phyloP scores from a whole-genome alignment of 1,140 invertebrate species.

The Lepidurus couesii region DNA sequence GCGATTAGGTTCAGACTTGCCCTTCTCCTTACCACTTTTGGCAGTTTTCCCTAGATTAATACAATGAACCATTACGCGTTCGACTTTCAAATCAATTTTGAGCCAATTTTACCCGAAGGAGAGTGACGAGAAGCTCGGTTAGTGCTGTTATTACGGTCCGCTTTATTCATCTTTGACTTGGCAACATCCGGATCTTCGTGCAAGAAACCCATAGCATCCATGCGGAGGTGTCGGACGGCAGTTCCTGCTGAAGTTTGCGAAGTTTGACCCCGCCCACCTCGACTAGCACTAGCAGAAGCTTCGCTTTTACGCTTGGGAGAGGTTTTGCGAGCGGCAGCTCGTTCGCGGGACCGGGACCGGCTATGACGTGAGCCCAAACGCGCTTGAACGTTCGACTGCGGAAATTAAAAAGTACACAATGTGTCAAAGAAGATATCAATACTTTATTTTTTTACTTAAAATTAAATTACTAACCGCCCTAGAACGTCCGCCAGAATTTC shows the following conservation, averaged over 20 bases:
- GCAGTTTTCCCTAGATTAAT: not conserved
- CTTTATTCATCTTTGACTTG: not conserved
- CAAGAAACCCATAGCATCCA: not conserved
- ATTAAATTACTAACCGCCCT: not conserved
- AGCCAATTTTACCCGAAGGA: not conserved
- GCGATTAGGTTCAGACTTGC: not conserved
- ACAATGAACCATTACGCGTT: not conserved
- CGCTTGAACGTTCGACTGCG: not conserved
- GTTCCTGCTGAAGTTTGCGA: not conserved
- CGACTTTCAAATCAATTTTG: not conserved
- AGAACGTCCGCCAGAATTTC: constrained; percentile 2
- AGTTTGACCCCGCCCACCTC: not conserved
- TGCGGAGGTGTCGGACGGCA: not conserved
- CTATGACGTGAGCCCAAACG: not conserved
- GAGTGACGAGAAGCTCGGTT: not conserved
- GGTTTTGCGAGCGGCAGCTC: not conserved
- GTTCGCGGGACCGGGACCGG: not conserved
- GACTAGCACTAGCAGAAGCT: not conserved
- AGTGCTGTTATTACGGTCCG: not conserved
- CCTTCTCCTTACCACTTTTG: not conserved
- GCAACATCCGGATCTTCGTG: not conserved
- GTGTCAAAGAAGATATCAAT: not conserved
- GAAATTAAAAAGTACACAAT: not conserved
- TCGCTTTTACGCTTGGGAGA: not conserved
- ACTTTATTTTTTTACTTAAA: no score